Evolutionary conservation across 2,113 vertebrate species (phyloP), one percentile per base, ranked within the genome.

Genomic region (Halcyon malimbica): DNA sequence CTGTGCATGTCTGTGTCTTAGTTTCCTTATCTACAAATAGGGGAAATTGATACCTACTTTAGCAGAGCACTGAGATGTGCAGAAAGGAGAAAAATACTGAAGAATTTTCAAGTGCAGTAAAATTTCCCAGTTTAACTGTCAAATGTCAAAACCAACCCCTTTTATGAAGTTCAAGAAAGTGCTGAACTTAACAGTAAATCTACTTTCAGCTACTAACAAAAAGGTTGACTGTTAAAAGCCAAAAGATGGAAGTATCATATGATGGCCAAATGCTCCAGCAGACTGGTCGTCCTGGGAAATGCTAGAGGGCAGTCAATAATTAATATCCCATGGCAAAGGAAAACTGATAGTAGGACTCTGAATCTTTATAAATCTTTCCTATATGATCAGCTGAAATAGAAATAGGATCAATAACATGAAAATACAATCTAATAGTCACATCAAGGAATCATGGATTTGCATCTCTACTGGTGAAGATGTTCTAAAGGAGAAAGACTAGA

Each of bases 151-250:
- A 77, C 1, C 5, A 83, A 51, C 20, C 12, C 50, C 84, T 82
- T 95, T 79, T 44, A 59, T 67, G 33, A 95, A 92, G 71, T 92
- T 95, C 71, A 88, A 51, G 71, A 42, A 85, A 46, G 26, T 60
- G n/a, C 57, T 93, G 84, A 78, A 89, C 67, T 76, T 96, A 48
- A n/a, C 76, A 80, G 70, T 89, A 93, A 93, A 69, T 91, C 31
- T 69, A 76, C 44, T 51, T 91, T 79, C 75, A 76, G 62, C 25
- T 65, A 31, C 37, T 83, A 93, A 88, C 28, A 83, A 60, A 90
- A 81, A 77, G 16, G 37, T 46, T 54, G 67, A 63, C 20, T 51
- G 9, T 53, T 87, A 89, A 95, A 93, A 89, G 24, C 11, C 16
- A 64, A 82, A 87, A 85, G 56, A 24, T 12, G 0, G 15, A 82